Conservation (phyloP, 2,113 vertebrate genomes). For the Pogona vitticeps region DNA sequence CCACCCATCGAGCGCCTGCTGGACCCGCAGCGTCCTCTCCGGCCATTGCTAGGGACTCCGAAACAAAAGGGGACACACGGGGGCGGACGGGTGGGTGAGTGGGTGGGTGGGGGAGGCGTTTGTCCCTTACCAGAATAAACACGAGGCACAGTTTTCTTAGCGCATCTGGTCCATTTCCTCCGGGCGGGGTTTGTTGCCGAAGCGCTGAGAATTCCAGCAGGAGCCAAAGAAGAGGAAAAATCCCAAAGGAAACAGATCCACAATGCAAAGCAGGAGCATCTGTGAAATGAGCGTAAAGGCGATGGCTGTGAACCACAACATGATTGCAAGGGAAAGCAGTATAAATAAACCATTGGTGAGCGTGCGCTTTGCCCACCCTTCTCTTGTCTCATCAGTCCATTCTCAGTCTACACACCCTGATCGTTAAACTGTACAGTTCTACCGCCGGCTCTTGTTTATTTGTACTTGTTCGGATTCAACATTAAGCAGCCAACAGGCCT, state of each 20-base stretch:
- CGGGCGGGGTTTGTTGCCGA: not conserved
- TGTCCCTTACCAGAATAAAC: not conserved
- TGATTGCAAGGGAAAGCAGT: not conserved
- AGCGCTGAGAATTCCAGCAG: not conserved
- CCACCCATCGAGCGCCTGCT: not conserved
- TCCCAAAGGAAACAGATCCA: not conserved
- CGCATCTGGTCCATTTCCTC: not conserved
- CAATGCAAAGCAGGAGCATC: not conserved
- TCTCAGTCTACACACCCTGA: not conserved
- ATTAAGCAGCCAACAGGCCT: not conserved
- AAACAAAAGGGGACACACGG: not conserved
- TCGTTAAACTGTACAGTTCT: no score
- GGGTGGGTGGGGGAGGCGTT: no score
- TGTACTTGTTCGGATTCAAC: accelerated
- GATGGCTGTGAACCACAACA: not conserved
- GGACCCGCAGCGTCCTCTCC: not conserved
- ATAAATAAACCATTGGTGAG: not conserved
- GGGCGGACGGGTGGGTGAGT: no score
- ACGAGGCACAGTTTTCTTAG: not conserved
- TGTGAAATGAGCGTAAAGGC: not conserved
- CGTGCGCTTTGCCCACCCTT: not conserved
- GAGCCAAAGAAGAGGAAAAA: not conserved
- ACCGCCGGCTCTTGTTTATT: not conserved
- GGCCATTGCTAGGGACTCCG: not conserved
- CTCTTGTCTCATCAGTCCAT: not conserved